Base-by-base conservation (phyloP, 2,888 invertebrate species). In the Arctia plantaginis region DNA sequence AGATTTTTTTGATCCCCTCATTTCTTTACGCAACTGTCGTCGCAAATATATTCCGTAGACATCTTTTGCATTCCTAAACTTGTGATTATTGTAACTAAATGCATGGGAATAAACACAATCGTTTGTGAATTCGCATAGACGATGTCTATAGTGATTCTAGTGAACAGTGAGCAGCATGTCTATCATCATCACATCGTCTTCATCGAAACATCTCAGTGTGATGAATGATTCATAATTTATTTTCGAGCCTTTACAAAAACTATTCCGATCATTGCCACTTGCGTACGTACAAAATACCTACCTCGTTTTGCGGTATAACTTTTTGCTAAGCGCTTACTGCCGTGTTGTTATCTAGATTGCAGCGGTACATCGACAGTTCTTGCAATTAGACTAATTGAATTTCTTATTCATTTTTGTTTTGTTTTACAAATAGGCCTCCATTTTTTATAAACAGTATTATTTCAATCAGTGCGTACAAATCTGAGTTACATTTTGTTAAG, bases 351-450 rank as follows among this genome's bases (percentile, higher is more conserved):
- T 83, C 69, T 55, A 74, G 75, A 82, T 82, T 77, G 73, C 77
- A 80, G 65, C 83, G 77, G 82, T 81, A 79, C 74, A 78, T 73
- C 76, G 75, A 76, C 78, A 71, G 76, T 77, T 77, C 70, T 77
- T 73, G 39, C 78, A 79, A 76, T 81, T 81, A 82, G 33, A 73
- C 59, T 77, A 79, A 81, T 82, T 77, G 76, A 73, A 12, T 78
- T 77, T 83, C 75, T 77, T 77, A 75, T 79, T 75, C 41, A n/a
- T 76, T 82, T 75, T 77, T 23, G 73, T 75, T 72, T 66, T 33
- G 66, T 33, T 62, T 59, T 30, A 44, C 70, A 44, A 65, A 33
- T 62, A 59, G 47, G 62, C 64, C 51, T 59, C 8, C 2, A 65
- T n/a, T 44, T 72, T 51, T 59, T 64, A 20, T 13, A 13, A n/a